phyloP scores from a whole-genome alignment of 92 coral and sea anemone genomes.

The Zoanthus sociatus region DNA sequence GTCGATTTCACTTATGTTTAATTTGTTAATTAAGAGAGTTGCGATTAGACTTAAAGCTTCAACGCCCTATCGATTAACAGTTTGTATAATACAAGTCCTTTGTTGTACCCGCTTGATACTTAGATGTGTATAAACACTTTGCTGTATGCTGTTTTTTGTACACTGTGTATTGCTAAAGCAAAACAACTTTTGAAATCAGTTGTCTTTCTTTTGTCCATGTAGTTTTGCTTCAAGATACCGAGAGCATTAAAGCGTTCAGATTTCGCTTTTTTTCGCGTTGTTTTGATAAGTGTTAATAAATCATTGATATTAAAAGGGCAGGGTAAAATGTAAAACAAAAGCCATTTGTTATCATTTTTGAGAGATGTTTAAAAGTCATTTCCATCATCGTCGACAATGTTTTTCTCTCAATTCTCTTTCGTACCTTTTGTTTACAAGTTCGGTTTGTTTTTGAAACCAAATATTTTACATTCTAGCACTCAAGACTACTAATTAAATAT shows the following conservation, averaged over 20 bases:
- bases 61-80: slow-evolving; percentile 8
- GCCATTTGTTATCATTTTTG: slow-evolving; percentile 2
- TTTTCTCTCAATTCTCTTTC: background rate
- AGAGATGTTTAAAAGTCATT: slow-evolving; percentile 18
- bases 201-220: background rate
- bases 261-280: background rate
- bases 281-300: slow-evolving; percentile 18
- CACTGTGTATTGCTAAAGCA: background rate
- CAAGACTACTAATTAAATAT: background rate
- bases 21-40: background rate
- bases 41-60: slow-evolving; percentile 22
- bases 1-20: too few relatives aligned
- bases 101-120: background rate
- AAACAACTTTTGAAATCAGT: background rate
- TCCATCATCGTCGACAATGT: background rate
- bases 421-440: background rate
- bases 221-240: background rate
- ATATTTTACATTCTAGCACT: background rate
- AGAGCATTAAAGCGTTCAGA: background rate
- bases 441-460: slow-evolving; percentile 1
- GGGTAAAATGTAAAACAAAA: background rate
- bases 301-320: background rate
- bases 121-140: background rate
- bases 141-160: background rate
- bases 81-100: background rate